phyloP scores from a whole-genome alignment of 2,888 invertebrate genomes.

The Bursaphelenchus okinawaensis region DNA sequence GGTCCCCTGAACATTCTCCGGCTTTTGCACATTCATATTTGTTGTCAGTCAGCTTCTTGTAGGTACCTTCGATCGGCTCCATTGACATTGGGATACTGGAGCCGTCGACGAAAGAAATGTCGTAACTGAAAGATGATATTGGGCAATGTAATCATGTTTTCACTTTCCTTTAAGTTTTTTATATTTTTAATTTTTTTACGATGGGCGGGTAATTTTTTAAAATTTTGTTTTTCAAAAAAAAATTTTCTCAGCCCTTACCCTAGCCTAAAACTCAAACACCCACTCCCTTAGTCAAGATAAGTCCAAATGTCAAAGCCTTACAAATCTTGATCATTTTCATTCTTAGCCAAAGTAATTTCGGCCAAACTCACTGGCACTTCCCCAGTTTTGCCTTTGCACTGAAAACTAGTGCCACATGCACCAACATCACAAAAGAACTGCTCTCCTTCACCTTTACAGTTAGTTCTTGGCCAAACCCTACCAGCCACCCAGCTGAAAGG shows the following conservation, averaged over 20 bases:
- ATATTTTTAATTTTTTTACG: no score
- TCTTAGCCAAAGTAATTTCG: conserved; percentile 59
- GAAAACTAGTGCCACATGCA: conserved; percentile 35
- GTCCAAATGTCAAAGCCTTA: no score
- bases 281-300: no score
- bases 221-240: no score
- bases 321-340: background rate
- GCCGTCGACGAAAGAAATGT: conserved; percentile 63
- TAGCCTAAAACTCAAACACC: conserved; percentile 60
- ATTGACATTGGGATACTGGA: conserved; percentile 58
- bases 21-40: background rate
- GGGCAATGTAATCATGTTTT: no score
- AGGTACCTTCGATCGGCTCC: conserved; percentile 21
- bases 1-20: background rate
- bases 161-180: no score
- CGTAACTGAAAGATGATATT: conserved; percentile 59
- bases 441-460: conserved; percentile 31
- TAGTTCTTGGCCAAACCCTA: conserved; percentile 43
- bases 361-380: conserved; percentile 60
- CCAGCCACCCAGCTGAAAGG: conserved; percentile 42
- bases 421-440: conserved; percentile 45
- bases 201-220: no score
- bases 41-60: background rate
- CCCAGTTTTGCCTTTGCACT: conserved; percentile 60
- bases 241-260: no score